These are phyloP conservation scores for Centropyge bicolor DNA, from an alignment of 2,797 vertebrate genomes.

Conservation along the genomic window DNA sequence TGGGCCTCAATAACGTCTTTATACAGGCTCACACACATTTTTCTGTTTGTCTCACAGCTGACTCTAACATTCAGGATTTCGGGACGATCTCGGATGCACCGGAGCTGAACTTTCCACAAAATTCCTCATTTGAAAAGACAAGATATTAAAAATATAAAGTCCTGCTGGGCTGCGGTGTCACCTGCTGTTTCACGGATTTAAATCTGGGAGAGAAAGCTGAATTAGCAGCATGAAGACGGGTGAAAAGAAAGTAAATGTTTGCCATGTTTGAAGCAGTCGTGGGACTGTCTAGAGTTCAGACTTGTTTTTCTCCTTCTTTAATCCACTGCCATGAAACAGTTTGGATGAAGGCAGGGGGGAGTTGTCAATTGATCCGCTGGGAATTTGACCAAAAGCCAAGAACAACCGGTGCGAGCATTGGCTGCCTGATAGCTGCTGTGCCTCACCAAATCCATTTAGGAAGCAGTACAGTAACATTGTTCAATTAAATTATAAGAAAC, in stretches of 20 bases:
- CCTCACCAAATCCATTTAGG: constrained; percentile 50
- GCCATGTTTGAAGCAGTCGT: constrained; percentile 54
- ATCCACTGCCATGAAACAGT: constrained; percentile 62
- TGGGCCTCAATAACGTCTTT: not conserved
- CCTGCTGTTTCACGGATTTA: constrained; percentile 57
- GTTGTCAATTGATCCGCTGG: constrained; percentile 56
- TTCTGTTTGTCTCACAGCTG: constrained; percentile 1
- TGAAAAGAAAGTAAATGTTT: constrained; percentile 29
- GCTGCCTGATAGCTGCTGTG: constrained; percentile 35
- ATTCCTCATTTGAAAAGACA: constrained; percentile 33
- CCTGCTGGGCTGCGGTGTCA: constrained; percentile 55
- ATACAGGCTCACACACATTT: not conserved
- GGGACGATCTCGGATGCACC: constrained; percentile 29
- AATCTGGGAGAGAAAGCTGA: constrained; percentile 34
- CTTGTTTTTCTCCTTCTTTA: constrained; percentile 68
- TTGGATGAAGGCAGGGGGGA: constrained; percentile 36
- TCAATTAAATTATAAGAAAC: constrained; percentile 27
- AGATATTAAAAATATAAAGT: constrained; percentile 48
- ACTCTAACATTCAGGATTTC: constrained; percentile 27
- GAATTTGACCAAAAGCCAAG: constrained; percentile 60
- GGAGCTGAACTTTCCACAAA: constrained; percentile 48
- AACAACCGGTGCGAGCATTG: constrained; percentile 39
- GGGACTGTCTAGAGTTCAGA: constrained; percentile 69
- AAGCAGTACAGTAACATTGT: constrained; percentile 27
- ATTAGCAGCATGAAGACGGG: constrained; percentile 36